phyloP scores from a whole-genome alignment of 2,113 vertebrate genomes.

The Channa argus region DNA sequence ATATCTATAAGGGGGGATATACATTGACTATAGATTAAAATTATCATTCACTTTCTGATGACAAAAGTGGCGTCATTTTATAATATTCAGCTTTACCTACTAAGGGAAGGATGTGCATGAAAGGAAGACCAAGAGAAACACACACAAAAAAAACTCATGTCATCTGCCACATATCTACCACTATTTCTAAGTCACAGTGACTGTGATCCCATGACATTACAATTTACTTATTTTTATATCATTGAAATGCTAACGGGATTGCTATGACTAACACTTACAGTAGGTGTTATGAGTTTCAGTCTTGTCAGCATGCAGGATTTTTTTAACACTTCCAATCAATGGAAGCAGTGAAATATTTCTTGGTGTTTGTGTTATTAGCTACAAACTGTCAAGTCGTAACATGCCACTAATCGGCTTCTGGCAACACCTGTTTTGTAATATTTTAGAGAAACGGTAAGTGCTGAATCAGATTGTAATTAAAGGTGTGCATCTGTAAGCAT shows the following conservation, averaged over 20 bases:
- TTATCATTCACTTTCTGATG: constrained; percentile 42
- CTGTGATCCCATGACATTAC: constrained; percentile 1
- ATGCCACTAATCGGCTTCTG: too few species aligned
- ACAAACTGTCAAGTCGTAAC: not conserved
- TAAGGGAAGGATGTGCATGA: not conserved
- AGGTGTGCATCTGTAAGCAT: not conserved
- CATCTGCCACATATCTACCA: constrained; percentile 15
- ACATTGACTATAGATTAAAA: constrained; percentile 30
- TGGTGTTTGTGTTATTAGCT: too few species aligned
- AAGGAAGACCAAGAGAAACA: not conserved
- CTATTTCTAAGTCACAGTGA: constrained; percentile 1
- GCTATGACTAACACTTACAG: not conserved
- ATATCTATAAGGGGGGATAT: constrained; percentile 1
- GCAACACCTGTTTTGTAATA: not conserved
- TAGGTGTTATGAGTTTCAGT: too few species aligned
- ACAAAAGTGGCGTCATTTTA: constrained; percentile 10
- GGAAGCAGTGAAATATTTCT: too few species aligned
- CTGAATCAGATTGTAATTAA: constrained; percentile 20
- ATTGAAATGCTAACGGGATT: not conserved
- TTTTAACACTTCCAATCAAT: too few species aligned
- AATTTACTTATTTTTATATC: constrained; percentile 4
- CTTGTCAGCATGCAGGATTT: too few species aligned
- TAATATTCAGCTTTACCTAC: not conserved
- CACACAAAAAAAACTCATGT: not conserved
- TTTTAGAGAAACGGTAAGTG: constrained; percentile 16